A percentile compares a stretch with the other conserved stretches of the same genome.
These are phyloP conservation scores for Anagyrus pseudococci DNA, from an alignment of 2,888 invertebrate species.

Conservation along the genomic window DNA sequence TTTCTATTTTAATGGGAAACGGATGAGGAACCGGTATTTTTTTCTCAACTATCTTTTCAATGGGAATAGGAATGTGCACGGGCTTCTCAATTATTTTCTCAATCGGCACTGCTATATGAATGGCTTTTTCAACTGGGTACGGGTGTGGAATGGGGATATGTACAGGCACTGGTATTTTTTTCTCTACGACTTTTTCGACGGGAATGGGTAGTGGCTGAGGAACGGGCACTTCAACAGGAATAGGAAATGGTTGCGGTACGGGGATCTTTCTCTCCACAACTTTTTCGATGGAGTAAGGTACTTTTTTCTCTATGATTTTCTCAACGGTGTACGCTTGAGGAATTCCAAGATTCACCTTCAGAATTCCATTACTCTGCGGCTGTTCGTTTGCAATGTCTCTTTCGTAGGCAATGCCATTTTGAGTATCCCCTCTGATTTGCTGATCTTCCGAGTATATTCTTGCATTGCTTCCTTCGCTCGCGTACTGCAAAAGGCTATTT, in stretches of 20 bases:
- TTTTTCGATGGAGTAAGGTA: conserved; percentile 64
- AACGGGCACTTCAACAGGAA: conserved; percentile 62
- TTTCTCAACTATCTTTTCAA: conserved; percentile 69
- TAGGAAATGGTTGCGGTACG: conserved; percentile 63
- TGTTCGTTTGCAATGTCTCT: background rate
- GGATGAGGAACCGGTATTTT: conserved; percentile 69
- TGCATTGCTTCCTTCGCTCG: background rate
- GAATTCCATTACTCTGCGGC: background rate
- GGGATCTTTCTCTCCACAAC: conserved; percentile 67
- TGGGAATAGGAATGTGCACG: conserved; percentile 63
- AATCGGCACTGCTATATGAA: conserved; percentile 64
- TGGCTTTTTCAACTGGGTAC: conserved; percentile 45
- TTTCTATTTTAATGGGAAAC: conserved; percentile 58
- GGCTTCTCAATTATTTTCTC: conserved; percentile 66
- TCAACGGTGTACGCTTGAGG: background rate
- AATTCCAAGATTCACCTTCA: background rate
- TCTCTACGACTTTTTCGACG: conserved; percentile 68
- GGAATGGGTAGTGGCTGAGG: conserved; percentile 51
- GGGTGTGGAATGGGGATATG: conserved; percentile 59
- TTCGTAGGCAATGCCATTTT: no score
- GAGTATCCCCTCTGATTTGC: conserved; percentile 5
- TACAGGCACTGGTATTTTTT: conserved; percentile 60
- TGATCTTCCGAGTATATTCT: conserved; percentile 2
- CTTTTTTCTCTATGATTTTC: conserved; percentile 18
- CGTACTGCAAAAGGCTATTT: conserved; percentile 22